These are phyloP conservation scores for Percopsis transmontana DNA, from an alignment of 2,113 vertebrate species.

Conservation along the genomic window DNA sequence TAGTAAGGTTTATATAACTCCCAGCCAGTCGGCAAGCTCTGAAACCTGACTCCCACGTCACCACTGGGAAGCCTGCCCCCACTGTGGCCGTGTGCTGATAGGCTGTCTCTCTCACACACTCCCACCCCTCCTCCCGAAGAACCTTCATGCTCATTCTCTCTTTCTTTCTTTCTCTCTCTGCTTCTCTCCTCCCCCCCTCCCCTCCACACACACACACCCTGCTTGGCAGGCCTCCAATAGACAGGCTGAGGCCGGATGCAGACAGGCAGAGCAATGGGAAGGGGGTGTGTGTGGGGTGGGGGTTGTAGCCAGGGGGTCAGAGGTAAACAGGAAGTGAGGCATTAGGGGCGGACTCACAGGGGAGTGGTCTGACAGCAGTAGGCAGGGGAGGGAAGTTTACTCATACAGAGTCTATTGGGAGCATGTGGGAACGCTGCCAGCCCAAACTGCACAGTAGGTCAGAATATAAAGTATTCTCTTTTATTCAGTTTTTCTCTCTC, in stretches of 20 bases:
- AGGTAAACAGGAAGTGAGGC: slow-evolving; percentile 82
- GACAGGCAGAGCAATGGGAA: no score
- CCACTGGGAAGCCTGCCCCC: slow-evolving; percentile 49
- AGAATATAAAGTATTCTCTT: slow-evolving; percentile 68
- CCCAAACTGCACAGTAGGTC: slow-evolving; percentile 77
- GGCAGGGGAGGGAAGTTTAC: slow-evolving; percentile 73
- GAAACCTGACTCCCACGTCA: slow-evolving; percentile 11
- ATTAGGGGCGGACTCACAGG: slow-evolving; percentile 66
- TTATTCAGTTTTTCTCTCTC: slow-evolving; percentile 41
- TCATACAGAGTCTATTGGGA: slow-evolving; percentile 68
- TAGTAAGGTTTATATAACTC: slow-evolving; percentile 69
- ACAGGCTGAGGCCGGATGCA: no score
- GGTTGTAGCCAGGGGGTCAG: slow-evolving; percentile 66
- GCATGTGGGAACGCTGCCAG: slow-evolving; percentile 73
- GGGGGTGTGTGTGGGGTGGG: slow-evolving; percentile 35
- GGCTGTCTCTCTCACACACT: slow-evolving; percentile 52
- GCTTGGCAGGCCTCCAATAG: slow-evolving; percentile 65
- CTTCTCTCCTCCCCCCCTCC: slow-evolving; percentile 47
- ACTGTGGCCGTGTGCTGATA: slow-evolving; percentile 55
- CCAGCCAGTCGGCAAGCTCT: slow-evolving; percentile 18
- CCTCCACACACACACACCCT: slow-evolving; percentile 35
- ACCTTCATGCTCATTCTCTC: slow-evolving; percentile 12
- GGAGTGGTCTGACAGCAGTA: slow-evolving; percentile 19
- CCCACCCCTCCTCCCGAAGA: slow-evolving; percentile 25
- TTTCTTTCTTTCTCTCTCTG: slow-evolving; percentile 69